These are phyloP conservation scores for Plectrocnemia conspersa DNA, from an alignment of 1,140 invertebrate species.

Conservation along the genomic window DNA sequence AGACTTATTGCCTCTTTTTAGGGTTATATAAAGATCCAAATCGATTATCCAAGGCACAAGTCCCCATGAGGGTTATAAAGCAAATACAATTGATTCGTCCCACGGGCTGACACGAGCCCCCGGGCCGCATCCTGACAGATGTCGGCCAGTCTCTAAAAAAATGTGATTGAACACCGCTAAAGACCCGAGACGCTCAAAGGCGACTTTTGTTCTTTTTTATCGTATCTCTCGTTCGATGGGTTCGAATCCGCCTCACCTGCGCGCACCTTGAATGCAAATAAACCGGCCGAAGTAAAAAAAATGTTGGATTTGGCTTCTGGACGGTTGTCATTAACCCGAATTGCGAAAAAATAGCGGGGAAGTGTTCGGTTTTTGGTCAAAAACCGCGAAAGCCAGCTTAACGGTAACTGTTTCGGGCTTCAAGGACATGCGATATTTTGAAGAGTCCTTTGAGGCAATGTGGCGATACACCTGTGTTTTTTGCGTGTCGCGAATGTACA, in stretches of 20 bases:
- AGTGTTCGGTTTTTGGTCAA: no score
- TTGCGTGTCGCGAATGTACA: background rate
- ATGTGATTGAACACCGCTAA: background rate
- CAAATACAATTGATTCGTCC: constrained; percentile 11
- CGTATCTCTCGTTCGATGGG: no score
- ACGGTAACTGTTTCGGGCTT: background rate
- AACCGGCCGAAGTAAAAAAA: background rate
- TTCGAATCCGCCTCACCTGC: background rate
- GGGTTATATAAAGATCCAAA: no score
- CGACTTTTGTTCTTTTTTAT: no score
- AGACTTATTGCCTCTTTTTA: no score
- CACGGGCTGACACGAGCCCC: background rate
- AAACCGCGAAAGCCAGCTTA: background rate
- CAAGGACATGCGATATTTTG: constrained; percentile 3
- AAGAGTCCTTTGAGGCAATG: constrained; percentile 1
- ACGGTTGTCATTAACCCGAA: background rate
- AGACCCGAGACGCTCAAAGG: background rate
- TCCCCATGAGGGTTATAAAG: no score
- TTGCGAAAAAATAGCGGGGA: no score
- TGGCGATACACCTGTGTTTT: constrained; percentile 9
- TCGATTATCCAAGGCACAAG: no score
- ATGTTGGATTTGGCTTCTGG: background rate
- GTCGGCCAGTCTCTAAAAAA: background rate
- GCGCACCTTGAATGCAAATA: constrained; percentile 29
- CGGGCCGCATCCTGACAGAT: constrained; percentile 9